Base-by-base conservation (phyloP, 2,113 vertebrate genomes). In the Megaceryle torquata region DNA sequence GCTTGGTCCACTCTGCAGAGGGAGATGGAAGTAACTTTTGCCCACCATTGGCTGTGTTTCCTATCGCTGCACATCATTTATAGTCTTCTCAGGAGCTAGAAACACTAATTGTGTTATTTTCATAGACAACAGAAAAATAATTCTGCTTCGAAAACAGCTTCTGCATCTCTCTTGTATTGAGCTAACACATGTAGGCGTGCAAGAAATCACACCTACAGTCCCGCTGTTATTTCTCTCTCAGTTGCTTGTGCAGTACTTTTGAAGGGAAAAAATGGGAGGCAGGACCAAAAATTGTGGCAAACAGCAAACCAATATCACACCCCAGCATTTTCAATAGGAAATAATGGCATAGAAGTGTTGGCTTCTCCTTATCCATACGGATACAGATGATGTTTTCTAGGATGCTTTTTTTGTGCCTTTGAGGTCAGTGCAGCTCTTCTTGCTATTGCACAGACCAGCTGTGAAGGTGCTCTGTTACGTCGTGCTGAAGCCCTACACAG, bases 151-250 rank as follows among this genome's bases (percentile, higher is more conserved):
- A 71, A 91, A 95, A 85, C 16, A 57, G 68, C 59, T 88, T 56
- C 64, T 61, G 59, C 68, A 28, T 81, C 28, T 64, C 37, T 64
- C 70, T 63, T 41, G 24, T n/a, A 68, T 39, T 82, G 83, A 88
- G 57, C 50, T 89, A 24, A 25, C 12, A 26, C 2, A 7, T 2
- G 11, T 17, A 35, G 28, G 24, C 80, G 64, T 35, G 59, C 35
- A 41, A 64, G 81, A 57, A 54, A 2, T 29, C 15, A 14, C 88
- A 87, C 39, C 33, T n/a, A 28, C 11, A 53, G 16, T 59, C 11
- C 3, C 77, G 91, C 85, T 96, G 70, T 85, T 95, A 31, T 64
- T 97, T 91, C 87, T 94, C 82, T 93, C 67, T 95, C 89, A 37
- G 94, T 95, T 92, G 89, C 80, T 86, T 92, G 80, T 91, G 80